Base-by-base conservation (phyloP, 2,797 vertebrate genomes). In the Arnoldichthys spilopterus region DNA sequence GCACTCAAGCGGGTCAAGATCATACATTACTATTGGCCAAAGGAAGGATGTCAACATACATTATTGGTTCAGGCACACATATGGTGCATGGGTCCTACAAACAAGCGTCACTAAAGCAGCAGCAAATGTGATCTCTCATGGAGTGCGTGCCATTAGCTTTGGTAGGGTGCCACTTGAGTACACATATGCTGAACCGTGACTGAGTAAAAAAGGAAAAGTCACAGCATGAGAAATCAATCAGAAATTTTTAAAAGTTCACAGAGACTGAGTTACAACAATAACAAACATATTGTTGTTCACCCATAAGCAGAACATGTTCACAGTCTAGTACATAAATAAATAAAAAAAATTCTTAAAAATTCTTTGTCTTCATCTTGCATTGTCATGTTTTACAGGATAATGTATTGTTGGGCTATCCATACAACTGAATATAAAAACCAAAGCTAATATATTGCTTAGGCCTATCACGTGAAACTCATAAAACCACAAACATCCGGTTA, bases 41-140 rank as follows among this genome's bases (percentile, higher is more conserved):
- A 24, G 20, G 13, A 74, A 40, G n/a, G 32, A 22, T 58, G 74
- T 74, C 58, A 71, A 84, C 58, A 47, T 47, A 9, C 22, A 75
- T 16, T 12, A 0, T 30, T 32, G 49, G 20, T n/a, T 37, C 61
- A 37, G 30, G 7, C 3, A 18, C 30, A 51, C 54, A 22, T 24
- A 58, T 59, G 62, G 26, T 43, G 26, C 30, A 43, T 28, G 40
- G 15, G 13, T 30, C 58, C 37, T 8, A 51, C 32, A 47, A 56
- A 58, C 20, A 72, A 0, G 12, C 18, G 26, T 77, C 80, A 77
- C 68, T 72, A 26, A 77, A 68, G 26, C 11, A 63, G 63, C 37
- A 82, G 66, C 22, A 45, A 40, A 74, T 7, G 3, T 4, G 8
- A 20, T 74, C 72, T n/a, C 37, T 45, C 37, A 45, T 7, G 1